Conservation (phyloP, 2,888 invertebrate species). For the Parnassius glacialis region DNA sequence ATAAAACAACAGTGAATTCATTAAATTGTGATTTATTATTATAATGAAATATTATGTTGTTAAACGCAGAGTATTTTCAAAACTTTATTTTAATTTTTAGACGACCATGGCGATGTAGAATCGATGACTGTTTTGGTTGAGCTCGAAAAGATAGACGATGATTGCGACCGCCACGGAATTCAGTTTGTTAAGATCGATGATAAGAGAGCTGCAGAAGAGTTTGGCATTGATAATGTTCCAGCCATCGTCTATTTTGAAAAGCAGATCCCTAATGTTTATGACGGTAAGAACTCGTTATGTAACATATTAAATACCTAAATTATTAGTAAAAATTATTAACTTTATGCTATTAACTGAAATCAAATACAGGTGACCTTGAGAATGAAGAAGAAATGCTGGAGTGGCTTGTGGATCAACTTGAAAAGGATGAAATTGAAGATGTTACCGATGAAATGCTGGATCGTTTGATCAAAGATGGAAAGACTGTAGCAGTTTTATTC, state of each 20-base stretch:
- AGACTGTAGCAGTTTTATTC: conserved; percentile 93
- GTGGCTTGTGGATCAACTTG: conserved; percentile 92
- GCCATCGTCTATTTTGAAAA: conserved; percentile 96
- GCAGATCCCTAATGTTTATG: conserved; percentile 94
- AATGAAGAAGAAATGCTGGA: conserved; percentile 94
- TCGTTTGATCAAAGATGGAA: conserved; percentile 92
- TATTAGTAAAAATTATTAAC: background rate
- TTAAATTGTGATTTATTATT: too few species aligned
- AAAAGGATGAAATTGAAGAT: conserved; percentile 96
- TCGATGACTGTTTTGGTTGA: conserved; percentile 92
- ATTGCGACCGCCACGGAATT: conserved; percentile 94
- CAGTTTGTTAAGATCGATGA: conserved; percentile 97
- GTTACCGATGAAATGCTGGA: conserved; percentile 97
- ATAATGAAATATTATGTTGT: too few species aligned
- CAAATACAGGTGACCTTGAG: conserved; percentile 85
- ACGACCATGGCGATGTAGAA: conserved; percentile 94
- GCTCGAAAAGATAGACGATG: conserved; percentile 95
- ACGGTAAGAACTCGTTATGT: conserved; percentile 77
- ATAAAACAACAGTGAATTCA: too few species aligned
- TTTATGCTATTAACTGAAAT: background rate
- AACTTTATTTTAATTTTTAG: conserved; percentile 60
- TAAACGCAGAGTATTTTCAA: too few species aligned
- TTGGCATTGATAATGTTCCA: conserved; percentile 91
- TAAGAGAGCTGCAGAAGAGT: conserved; percentile 89
- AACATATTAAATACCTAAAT: background rate